A percentile compares a stretch with the other conserved stretches of the same genome.
phyloP scores from a whole-genome alignment of 2,113 vertebrate species.

The Rhinogobius similis region DNA sequence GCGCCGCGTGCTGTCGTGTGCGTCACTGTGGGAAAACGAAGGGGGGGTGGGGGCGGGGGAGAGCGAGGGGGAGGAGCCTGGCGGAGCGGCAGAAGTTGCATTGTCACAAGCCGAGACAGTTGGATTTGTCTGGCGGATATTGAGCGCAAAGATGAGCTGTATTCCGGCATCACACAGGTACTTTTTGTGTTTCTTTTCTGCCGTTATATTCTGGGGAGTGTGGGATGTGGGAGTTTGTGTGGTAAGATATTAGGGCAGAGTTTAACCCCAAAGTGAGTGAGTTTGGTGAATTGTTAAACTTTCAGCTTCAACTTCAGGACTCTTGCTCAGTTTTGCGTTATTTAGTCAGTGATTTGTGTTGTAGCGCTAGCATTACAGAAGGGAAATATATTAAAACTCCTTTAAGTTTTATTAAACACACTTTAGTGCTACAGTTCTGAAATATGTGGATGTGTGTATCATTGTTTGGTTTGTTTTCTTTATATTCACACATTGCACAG shows the following conservation, averaged over 20 bases:
- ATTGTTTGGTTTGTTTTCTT: no score
- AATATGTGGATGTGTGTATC: no score
- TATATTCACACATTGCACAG: no score
- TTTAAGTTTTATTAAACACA: no score
- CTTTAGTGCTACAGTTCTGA: no score
- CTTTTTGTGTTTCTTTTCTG: neutral
- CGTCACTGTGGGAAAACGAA: constrained; percentile 36
- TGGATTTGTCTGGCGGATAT: constrained; percentile 1
- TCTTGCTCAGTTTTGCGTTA: neutral
- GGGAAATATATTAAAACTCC: no score
- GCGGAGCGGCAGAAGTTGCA: neutral
- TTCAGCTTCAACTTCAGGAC: neutral
- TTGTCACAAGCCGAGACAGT: neutral
- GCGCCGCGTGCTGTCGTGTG: neutral
- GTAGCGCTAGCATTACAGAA: no score
- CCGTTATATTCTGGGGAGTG: neutral
- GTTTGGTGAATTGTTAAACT: neutral
- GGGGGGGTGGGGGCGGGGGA: neutral
- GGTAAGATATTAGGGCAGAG: neutral
- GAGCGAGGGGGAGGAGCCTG: neutral
- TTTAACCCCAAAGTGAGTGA: neutral
- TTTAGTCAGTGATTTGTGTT: neutral
- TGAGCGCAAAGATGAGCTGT: constrained; percentile 42
- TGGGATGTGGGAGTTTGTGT: neutral
- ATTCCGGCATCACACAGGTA: constrained; percentile 60